phyloP scores from a whole-genome alignment of 2,888 invertebrate genomes.

The Tenthredo notha region DNA sequence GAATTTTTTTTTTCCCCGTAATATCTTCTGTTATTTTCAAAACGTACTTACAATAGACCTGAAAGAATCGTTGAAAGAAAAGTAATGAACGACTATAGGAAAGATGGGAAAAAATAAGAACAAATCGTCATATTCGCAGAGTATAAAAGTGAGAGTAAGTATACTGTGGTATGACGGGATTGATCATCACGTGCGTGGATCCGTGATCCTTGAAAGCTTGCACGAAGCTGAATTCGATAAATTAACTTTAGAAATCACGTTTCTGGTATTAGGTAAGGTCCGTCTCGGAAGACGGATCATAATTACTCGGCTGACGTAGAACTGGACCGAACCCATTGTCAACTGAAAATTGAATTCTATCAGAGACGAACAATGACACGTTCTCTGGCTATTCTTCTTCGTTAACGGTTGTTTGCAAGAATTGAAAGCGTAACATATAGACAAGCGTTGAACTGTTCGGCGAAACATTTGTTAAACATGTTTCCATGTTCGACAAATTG shows the following conservation, averaged over 20 bases:
- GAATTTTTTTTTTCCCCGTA: not conserved
- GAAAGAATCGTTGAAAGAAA: not conserved
- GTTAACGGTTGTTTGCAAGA: not conserved
- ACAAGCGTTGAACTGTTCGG: not conserved
- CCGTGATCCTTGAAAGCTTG: slow-evolving; percentile 15
- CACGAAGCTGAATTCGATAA: slow-evolving; percentile 7
- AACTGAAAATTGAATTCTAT: slow-evolving; percentile 22
- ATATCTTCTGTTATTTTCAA: not conserved
- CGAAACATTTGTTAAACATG: not conserved
- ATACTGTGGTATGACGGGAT: not conserved
- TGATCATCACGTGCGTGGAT: slow-evolving; percentile 8
- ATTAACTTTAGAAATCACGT: slow-evolving; percentile 11
- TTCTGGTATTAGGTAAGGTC: not conserved
- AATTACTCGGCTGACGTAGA: slow-evolving; percentile 30
- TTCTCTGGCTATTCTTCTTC: not conserved
- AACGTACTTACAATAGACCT: not conserved
- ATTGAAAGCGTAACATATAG: not conserved
- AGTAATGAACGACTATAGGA: not conserved
- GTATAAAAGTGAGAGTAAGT: not conserved
- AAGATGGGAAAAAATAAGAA: not conserved
- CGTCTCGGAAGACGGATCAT: not conserved
- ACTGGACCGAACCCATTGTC: slow-evolving; percentile 11
- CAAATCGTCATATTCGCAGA: slow-evolving; percentile 1
- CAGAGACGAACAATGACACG: slow-evolving; percentile 6
- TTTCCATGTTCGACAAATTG: not conserved